These are phyloP conservation scores for Syngnathus acus DNA, from an alignment of 2,797 vertebrate species.

Conservation along the genomic window DNA sequence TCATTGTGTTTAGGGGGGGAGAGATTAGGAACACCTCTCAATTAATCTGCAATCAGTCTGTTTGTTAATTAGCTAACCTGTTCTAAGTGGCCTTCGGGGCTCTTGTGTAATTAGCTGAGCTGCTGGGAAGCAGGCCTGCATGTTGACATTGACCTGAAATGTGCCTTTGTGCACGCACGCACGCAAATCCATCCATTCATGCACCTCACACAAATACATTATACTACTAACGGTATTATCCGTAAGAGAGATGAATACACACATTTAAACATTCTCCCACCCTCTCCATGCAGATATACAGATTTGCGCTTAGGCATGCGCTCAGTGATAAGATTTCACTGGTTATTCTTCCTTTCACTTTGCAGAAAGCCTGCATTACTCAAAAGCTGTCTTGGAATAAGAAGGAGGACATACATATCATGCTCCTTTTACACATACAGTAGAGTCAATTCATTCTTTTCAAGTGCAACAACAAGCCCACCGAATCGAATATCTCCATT, in stretches of 20 bases:
- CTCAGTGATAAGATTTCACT: slow-evolving; percentile 25
- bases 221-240: slow-evolving; percentile 9
- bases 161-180: slow-evolving; percentile 11
- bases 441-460: slow-evolving; percentile 53
- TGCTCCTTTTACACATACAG: slow-evolving; percentile 39
- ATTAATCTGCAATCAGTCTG: slow-evolving; percentile 79
- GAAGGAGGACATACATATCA: slow-evolving; percentile 33
- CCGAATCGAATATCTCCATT: slow-evolving; percentile 60
- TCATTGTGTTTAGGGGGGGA: slow-evolving; percentile 71
- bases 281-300: slow-evolving; percentile 35
- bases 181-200: slow-evolving; percentile 7
- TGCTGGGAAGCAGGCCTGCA: slow-evolving; percentile 58
- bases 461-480: slow-evolving; percentile 57
- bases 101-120: slow-evolving; percentile 72
- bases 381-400: slow-evolving; percentile 50
- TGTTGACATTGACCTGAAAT: slow-evolving; percentile 73
- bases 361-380: slow-evolving; percentile 59
- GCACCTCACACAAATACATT: slow-evolving; percentile 13
- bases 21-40: slow-evolving; percentile 77
- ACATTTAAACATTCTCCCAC: slow-evolving; percentile 11
- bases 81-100: slow-evolving; percentile 74
- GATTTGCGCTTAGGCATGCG: slow-evolving; percentile 45
- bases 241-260: not conserved
- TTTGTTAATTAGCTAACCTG: slow-evolving; percentile 82
- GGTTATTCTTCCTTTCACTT: slow-evolving; percentile 45